These are phyloP conservation scores for Onychomys arenicola DNA, from an alignment of 2,797 vertebrate genomes.

Conservation along the genomic window DNA sequence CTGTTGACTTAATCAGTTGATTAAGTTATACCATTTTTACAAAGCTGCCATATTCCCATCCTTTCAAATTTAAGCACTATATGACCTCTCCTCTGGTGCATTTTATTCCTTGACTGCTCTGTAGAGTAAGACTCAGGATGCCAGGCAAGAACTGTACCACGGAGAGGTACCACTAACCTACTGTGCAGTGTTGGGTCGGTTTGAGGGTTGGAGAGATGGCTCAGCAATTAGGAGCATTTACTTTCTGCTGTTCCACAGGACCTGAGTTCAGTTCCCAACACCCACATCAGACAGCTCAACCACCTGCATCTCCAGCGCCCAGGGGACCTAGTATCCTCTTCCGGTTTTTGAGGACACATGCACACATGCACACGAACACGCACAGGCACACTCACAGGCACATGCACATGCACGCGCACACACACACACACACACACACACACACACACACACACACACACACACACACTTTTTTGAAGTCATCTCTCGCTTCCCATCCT, in stretches of 20 bases:
- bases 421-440: no score
- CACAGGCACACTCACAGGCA: no score
- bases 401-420: not conserved
- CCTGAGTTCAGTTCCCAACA: not conserved
- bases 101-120: not conserved
- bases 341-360: not conserved
- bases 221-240: no score
- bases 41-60: no score
- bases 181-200: not conserved
- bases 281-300: not conserved
- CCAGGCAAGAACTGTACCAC: not conserved
- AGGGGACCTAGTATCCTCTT: not conserved
- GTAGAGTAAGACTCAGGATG: fast-evolving
- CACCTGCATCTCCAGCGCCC: not conserved
- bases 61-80: not conserved
- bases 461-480: not conserved
- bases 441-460: not conserved
- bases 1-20: not conserved
- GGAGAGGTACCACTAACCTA: not conserved
- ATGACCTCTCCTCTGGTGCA: not conserved
- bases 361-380: no score
- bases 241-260: not conserved
- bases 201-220: not conserved
- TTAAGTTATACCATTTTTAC: not conserved
- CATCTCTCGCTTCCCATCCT: not conserved